Evolutionary conservation across 2,888 invertebrate genomes (phyloP), one percentile per base, ranked within the genome.

Genomic region (Dilophus febrilis): DNA sequence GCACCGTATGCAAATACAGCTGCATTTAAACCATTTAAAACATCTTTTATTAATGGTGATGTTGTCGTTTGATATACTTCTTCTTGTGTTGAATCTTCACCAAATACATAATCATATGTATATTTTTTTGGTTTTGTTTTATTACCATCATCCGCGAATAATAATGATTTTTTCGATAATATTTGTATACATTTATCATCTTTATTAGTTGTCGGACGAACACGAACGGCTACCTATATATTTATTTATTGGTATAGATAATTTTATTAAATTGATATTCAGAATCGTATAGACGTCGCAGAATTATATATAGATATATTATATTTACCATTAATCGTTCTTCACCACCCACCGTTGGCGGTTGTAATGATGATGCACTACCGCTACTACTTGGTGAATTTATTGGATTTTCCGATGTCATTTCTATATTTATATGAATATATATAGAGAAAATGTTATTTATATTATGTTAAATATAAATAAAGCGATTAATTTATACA

Each of bases 1-100:
- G 63, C 63, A n/a, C 63, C 63, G 42, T 62, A 95, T 1, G 95
- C 94, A 62, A 95, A 95, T 19, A 95, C 91, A 0, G 94, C 92
- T 1, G 87, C 94, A 52, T 92, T 92, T 56, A 83, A 88, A 0
- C 95, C 95, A 43, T 68, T 71, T 22, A 94, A 66, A 1, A 95
- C 85, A 52, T 85, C 87, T 33, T 77, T 76, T 2, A 95, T 87
- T 14, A 95, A 66, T 14, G 80, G 74, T 38, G 81, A 81, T 18
- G 91, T 85, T 1, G 92, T 90, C 5, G 76, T 73, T 44, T 78
- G 76, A 61, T 94, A 95, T 1, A 95, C 88, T 38, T 82, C 75
- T 54, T 81, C 80, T 71, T 91, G 91, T 1, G 81, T 75, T 17
- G 87, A 77, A 45, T 77, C 74, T 55, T 90, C 90, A 38, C 80